Base-by-base conservation (phyloP, 2,888 invertebrate species). In the Coleophora flavipennella region DNA sequence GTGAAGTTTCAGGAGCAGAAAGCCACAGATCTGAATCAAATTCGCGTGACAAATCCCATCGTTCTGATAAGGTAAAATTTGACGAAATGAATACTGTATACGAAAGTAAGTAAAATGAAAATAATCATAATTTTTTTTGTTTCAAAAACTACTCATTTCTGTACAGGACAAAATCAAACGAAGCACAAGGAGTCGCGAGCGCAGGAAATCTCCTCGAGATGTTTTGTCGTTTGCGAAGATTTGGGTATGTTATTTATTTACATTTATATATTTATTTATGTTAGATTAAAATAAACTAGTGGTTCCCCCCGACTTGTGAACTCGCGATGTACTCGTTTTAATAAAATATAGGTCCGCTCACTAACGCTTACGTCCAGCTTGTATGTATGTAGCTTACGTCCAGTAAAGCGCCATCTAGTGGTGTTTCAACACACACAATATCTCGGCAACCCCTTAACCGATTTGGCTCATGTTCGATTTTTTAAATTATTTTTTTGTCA, bases 211-310 rank as follows among this genome's bases (percentile, higher is more conserved):
- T 34, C 85, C 87, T 8, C 76, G 86, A 47, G 92, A 91, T 57
- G 89, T 93, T 37, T 77, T 94, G 12, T 92, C 93, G 1, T 93
- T 93, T 68, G 90, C 91, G 37, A 93, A 93, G 74, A 94, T 94
- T 57, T 90, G 91, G 73, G 92, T 90, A 71, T 79, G 73, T 65
- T 40, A 33, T n/a, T 44, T 20, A n/a, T n/a, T n/a, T n/a, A n/a
- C n/a, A n/a, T n/a, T n/a, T 31, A 39, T 10, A 20, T 8, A 34
- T 35, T 26, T 31, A 13, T 8, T 38, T 32, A 11, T 28, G 13
- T 26, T 8, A 9, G 8, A 12, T 27, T 25, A 35, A 13, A 8
- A 25, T 8, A 12, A 33, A 11, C 8, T 9, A 2, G n/a, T 9
- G 12, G n/a, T 12, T 13, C 13, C 9, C 8, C 9, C 33, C 9